Evolutionary conservation across 1,140 invertebrate genomes (phyloP), one percentile per base, ranked within the genome.

Genomic region (Plectrocnemia conspersa): DNA sequence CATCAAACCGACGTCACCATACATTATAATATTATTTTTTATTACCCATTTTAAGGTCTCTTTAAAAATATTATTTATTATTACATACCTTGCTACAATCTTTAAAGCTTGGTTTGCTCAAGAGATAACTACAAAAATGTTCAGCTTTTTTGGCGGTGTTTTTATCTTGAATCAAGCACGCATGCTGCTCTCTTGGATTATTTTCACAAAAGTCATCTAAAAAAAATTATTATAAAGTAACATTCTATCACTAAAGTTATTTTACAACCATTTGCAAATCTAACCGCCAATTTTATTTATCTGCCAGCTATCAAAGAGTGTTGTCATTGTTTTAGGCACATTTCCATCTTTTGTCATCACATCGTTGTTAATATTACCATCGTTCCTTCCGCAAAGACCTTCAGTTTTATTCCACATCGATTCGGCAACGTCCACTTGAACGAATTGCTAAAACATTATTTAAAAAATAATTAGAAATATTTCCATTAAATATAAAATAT

Each of bases 381-480:
- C 85, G 48, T 90, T 75, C 3, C 71, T 77, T 0, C 91, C 90
- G 66, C 91, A 94, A 0, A 94, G 69, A 36, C 91, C 91, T 57
- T 79, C 78, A 0, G 88, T 88, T 60, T 82, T 81, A 65, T 88
- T 87, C 83, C 86, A 91, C 27, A 89, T 65, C 18, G 76, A 77
- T 24, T 84, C 79, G 3, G 79, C 77, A 0, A 80, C 82, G 64
- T 86, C 81, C 1, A 85, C 68, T 59, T 79, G 72, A 1, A 86
- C 66, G 41, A 81, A 65, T 56, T 80, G 77, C 76, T 83, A 11
- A 66, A 64, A 35, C 6, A 55, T 41, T 7, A 54, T 49, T 15
- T 54, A 52, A 47, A 40, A 47, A 42, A 49, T 29, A 42, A 44
- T 15, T 42, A 47, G 21, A 5, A 46, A 21, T 21, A 21, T 44